Base-by-base conservation (phyloP, 2,888 invertebrate genomes). In the Dinocampus coccinellae region DNA sequence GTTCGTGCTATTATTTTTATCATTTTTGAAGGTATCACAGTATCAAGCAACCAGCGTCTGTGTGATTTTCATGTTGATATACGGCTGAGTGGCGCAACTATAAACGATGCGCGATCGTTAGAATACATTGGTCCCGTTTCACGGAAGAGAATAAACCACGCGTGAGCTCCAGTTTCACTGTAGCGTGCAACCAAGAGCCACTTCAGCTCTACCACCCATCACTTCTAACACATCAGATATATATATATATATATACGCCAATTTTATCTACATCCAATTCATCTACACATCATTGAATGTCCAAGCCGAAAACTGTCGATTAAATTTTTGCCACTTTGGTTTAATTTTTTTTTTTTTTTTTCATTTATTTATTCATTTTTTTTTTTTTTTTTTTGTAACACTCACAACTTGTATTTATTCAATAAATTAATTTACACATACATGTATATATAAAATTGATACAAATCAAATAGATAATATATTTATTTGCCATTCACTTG, bases 281-380 rank as follows among this genome's bases (percentile, higher is more conserved):
- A 67, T 67, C 67, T 39, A 13, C 39, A 67, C 39, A 42, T 42
- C 42, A 26, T 26, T 24, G 34, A 29, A 68, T 60, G 47, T 60
- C 47, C 62, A 39, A 36, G 22, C 62, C 53, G 47, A 69, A n/a
- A 69, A 63, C 62, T 63, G 69, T 69, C 69, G 69, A 69, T 69
- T 69, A 63, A 69, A 62, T 42, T 69, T 69, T 33, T 16, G 26
- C 29, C 61, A 34, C 22, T 55, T 11, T 69, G 34, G 29, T 39
- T 63, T 29, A 29, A 29, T 7, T 29, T 29, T 29, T 29, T n/a
- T n/a, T n/a, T n/a, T n/a, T n/a, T n/a, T n/a, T n/a, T n/a, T n/a
- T n/a, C n/a, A n/a, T n/a, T n/a, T n/a, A n/a, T n/a, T n/a, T n/a
- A n/a, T n/a, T n/a, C n/a, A n/a, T n/a, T n/a, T n/a, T n/a, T n/a